phyloP scores from a whole-genome alignment of 2,113 vertebrate species.

The Toxotes jaculatrix region DNA sequence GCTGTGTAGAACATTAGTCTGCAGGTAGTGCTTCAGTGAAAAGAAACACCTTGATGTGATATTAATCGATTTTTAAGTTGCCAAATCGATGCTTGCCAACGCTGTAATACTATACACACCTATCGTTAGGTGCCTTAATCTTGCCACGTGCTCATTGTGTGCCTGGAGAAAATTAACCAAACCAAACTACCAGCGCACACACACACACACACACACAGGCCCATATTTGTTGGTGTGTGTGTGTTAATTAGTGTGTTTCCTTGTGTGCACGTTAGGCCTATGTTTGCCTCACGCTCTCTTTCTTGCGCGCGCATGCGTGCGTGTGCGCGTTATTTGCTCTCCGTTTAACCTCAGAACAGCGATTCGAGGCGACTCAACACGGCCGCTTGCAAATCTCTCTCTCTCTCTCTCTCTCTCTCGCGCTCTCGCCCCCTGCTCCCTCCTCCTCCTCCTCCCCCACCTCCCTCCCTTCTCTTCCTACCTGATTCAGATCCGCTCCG shows the following conservation, averaged over 20 bases:
- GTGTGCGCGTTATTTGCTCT: constrained; percentile 57
- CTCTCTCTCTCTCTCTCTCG: constrained; percentile 20
- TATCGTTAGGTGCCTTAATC: not conserved
- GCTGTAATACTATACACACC: not conserved
- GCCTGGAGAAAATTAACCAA: too few species aligned
- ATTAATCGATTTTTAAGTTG: not conserved
- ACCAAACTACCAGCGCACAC: too few species aligned
- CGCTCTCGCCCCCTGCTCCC: not conserved
- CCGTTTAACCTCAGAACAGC: constrained; percentile 69
- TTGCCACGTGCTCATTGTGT: not conserved
- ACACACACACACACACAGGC: too few species aligned
- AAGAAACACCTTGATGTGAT: not conserved
- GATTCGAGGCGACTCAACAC: constrained; percentile 45
- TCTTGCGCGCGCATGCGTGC: constrained; percentile 8
- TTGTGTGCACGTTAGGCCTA: not conserved
- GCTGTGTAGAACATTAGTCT: not conserved
- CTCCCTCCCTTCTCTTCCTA: constrained; percentile 56
- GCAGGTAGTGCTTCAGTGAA: not conserved
- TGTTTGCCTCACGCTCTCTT: not conserved
- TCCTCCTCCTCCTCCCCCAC: constrained; percentile 4
- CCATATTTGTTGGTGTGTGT: not conserved
- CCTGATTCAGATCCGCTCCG: constrained; percentile 77
- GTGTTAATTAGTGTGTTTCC: not conserved
- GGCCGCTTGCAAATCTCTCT: constrained; percentile 51
- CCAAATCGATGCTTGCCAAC: not conserved